Base-by-base conservation (phyloP, 2,888 invertebrate genomes). In the Torymus texanus region DNA sequence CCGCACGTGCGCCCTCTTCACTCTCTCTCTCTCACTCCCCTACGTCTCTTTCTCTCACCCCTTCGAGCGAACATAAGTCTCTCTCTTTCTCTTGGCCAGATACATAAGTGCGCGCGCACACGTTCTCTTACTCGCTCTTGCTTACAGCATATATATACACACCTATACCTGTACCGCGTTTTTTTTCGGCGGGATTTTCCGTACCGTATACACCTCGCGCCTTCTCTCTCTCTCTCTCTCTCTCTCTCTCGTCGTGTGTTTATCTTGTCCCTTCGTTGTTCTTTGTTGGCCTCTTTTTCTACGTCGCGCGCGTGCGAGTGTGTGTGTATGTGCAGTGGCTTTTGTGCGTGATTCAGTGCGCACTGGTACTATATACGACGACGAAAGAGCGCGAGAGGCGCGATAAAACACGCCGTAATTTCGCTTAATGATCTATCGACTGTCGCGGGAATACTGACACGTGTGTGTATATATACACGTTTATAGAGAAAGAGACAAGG, bases 381-480 rank as follows among this genome's bases (percentile, higher is more conserved):
- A 21, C 21, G 21, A 21, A 21, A 21, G 21, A 2, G 21, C 1
- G 21, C 21, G 21, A 21, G 24, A 16, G 61, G 16, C 16, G 75
- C 74, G 75, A 72, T 75, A 75, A 70, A 65, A 12, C 77, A 55
- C 74, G 59, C n/a, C 66, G 74, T 66, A 67, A 80, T 77, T 73
- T 77, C 76, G 68, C 76, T 70, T 70, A 61, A 80, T 80, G 77
- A 80, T 80, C 76, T 80, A 80, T 80, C 21, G 74, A 13, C 66
- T 73, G 70, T 75, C 70, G 12, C 29, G 53, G 41, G 41, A 41
- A 41, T 41, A 41, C 41, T 41, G 41, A 41, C 41, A 41, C 41
- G 41, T 8, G 41, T 8, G 41, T 8, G 41, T 41, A 29, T 3
- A 29, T 29, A 41, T 41, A 41, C 8, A 41, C 41, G 41, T 5